Conservation (phyloP, 2,797 vertebrate species). For the Tolypeutes matacus region DNA sequence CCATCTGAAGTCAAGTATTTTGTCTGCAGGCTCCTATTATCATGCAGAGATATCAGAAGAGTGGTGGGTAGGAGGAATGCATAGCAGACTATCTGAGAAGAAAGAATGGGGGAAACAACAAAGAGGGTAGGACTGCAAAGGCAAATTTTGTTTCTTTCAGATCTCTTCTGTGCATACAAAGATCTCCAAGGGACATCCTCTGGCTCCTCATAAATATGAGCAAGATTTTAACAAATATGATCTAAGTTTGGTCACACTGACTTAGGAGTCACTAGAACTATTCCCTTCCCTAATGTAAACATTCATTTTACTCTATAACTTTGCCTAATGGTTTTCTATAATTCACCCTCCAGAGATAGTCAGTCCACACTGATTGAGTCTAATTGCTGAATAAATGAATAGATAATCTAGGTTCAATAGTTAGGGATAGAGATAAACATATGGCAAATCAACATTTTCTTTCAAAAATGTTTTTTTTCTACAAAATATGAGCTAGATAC, state of each 20-base stretch:
- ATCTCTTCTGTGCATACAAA: background rate
- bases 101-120: conserved; percentile 38
- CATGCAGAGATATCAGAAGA: conserved; percentile 66
- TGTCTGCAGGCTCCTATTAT: conserved; percentile 15
- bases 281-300: background rate
- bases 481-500: background rate
- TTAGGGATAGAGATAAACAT: background rate
- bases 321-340: background rate
- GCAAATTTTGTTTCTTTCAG: conserved; percentile 15
- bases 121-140: background rate
- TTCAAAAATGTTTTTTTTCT: background rate
- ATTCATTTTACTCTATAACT: background rate
- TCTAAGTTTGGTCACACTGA: background rate
- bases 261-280: background rate
- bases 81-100: conserved; percentile 41
- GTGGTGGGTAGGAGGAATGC: conserved; percentile 51
- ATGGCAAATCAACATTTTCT: conserved; percentile 35
- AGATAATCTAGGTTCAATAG: background rate
- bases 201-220: background rate
- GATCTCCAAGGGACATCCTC: background rate
- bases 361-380: background rate
- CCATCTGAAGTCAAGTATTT: conserved; percentile 44
- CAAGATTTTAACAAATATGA: background rate
- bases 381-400: background rate
- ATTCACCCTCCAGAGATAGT: background rate